Conservation (phyloP, 2,113 vertebrate genomes). For the Dasyurus viverrinus region DNA sequence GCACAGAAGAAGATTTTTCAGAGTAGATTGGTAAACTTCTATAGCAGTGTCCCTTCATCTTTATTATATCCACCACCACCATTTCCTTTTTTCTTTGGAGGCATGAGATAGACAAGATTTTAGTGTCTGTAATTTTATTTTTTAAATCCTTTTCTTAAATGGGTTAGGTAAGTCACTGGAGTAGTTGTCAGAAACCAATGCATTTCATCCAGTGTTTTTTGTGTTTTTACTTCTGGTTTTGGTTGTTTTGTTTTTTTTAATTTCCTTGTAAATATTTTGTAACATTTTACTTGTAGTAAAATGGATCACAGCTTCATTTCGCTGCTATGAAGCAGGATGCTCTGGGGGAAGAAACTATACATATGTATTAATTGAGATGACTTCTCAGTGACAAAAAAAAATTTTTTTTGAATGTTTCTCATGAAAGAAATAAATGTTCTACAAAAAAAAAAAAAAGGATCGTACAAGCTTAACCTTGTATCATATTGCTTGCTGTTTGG, state of each 20-base stretch:
- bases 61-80: slow-evolving; percentile 9
- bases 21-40: slow-evolving; percentile 18
- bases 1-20: slow-evolving; percentile 38
- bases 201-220: slow-evolving; percentile 63
- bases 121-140: slow-evolving; percentile 48
- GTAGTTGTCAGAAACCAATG: slow-evolving; percentile 47
- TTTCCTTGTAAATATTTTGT: slow-evolving; percentile 78
- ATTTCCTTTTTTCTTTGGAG: slow-evolving; percentile 23
- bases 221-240: slow-evolving; percentile 47
- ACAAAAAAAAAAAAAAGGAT: slow-evolving; percentile 43
- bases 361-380: slow-evolving; percentile 72
- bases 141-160: slow-evolving; percentile 52
- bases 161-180: slow-evolving; percentile 56
- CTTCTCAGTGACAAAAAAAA: slow-evolving; percentile 73
- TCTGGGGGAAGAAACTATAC: slow-evolving; percentile 73
- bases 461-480: no score
- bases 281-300: slow-evolving; percentile 76
- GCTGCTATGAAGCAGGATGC: slow-evolving; percentile 64
- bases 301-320: slow-evolving; percentile 73
- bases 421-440: slow-evolving; percentile 75
- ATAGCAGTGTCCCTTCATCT: slow-evolving; percentile 52
- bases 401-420: slow-evolving; percentile 69
- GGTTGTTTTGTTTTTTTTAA: slow-evolving; percentile 57
- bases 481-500: no score
- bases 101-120: slow-evolving; percentile 44